A percentile compares a stretch with the other conserved stretches of the same genome.
Conservation (phyloP, 1,140 invertebrate genomes). For the Heliothis subflexa region DNA sequence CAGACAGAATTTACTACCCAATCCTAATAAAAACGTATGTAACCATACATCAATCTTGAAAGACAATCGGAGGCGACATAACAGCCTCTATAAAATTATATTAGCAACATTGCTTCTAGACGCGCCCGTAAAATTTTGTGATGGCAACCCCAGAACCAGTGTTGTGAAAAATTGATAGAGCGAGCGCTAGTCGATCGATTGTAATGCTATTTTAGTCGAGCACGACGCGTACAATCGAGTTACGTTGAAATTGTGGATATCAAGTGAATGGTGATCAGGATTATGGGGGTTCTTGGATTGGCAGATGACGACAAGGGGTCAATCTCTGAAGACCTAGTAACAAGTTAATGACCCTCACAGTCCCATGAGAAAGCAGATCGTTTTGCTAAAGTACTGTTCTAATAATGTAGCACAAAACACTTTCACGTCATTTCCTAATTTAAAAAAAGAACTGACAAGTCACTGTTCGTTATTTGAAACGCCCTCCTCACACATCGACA, state of each 20-base stretch:
- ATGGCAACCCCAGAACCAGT: slow-evolving; percentile 52
- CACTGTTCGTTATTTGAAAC: not conserved
- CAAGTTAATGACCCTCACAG: not conserved
- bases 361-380: too few species aligned
- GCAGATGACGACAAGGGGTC: not conserved
- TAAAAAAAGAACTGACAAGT: too few species aligned
- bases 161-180: slow-evolving; percentile 60
- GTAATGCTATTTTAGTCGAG: slow-evolving; percentile 55
- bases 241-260: slow-evolving; percentile 43
- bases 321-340: not conserved
- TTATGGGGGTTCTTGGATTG: slow-evolving; percentile 12
- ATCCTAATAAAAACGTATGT: slow-evolving; percentile 41
- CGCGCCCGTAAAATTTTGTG: slow-evolving; percentile 48
- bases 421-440: too few species aligned
- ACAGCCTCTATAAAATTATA: slow-evolving; percentile 39
- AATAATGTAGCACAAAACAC: too few species aligned
- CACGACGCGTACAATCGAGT: slow-evolving; percentile 42
- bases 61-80: slow-evolving; percentile 41
- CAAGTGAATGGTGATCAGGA: slow-evolving; percentile 38
- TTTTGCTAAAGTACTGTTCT: too few species aligned
- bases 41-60: slow-evolving; percentile 36
- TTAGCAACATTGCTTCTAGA: slow-evolving; percentile 41
- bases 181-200: slow-evolving; percentile 48
- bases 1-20: slow-evolving; percentile 19
- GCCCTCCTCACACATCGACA: not conserved